A percentile compares a stretch with the other conserved stretches of the same genome.
Conservation (phyloP, 2,888 invertebrate species). For the Scelioninae gen. 1 region DNA sequence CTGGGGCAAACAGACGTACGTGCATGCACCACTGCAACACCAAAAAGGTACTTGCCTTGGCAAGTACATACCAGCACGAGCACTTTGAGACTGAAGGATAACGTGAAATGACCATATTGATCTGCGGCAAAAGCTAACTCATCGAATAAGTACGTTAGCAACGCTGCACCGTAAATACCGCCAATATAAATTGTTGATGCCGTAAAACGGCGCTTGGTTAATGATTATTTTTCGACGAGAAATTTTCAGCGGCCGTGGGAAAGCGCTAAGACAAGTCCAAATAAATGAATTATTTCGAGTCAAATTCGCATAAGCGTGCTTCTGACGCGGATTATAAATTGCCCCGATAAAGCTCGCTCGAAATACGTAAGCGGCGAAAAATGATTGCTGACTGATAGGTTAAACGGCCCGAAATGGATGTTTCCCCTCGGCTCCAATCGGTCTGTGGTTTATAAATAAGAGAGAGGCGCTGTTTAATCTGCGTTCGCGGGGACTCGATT, state of each 20-base stretch:
- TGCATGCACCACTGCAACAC: slow-evolving; percentile 31
- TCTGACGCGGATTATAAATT: slow-evolving; percentile 39
- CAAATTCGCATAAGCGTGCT: slow-evolving; percentile 11
- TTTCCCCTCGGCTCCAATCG: background rate
- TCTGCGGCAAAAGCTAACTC: slow-evolving; percentile 36
- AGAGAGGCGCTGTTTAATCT: slow-evolving; percentile 32
- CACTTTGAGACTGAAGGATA: slow-evolving; percentile 47
- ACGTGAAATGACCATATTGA: slow-evolving; percentile 57
- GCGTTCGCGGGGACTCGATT: slow-evolving; percentile 24
- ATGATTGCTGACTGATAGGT: background rate
- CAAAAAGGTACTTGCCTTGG: slow-evolving; percentile 44
- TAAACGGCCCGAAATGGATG: slow-evolving; percentile 8
- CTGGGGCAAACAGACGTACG: slow-evolving; percentile 35
- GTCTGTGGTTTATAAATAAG: slow-evolving; percentile 10
- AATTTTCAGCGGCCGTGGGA: background rate
- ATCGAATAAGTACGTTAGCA: slow-evolving; percentile 29
- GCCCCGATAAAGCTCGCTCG: slow-evolving; percentile 4
- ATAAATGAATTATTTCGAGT: background rate
- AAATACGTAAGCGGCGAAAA: slow-evolving; percentile 6
- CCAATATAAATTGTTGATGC: slow-evolving; percentile 14
- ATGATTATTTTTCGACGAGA: background rate
- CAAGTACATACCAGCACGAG: slow-evolving; percentile 20
- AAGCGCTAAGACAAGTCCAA: background rate
- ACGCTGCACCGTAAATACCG: slow-evolving; percentile 26
- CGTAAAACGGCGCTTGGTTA: background rate